phyloP scores from a whole-genome alignment of 2,888 invertebrate species.

The Phorcus lineatus region DNA sequence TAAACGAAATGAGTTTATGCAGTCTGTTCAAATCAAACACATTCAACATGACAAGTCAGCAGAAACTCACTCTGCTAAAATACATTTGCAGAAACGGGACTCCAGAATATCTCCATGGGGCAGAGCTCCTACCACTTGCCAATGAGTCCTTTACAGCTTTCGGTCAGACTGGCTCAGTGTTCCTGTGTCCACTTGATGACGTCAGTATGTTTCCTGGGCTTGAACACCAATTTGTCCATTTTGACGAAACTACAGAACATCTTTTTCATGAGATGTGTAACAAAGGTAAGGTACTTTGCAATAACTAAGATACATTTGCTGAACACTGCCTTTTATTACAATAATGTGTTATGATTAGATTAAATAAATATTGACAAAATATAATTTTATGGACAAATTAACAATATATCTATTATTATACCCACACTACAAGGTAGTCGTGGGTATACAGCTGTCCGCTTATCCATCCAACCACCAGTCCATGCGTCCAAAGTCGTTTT shows the following conservation, averaged over 20 bases:
- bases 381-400: no score
- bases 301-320: not conserved
- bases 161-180: not conserved
- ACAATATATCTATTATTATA: no score
- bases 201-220: conserved; percentile 20
- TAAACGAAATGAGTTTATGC: not conserved
- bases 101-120: not conserved
- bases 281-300: not conserved
- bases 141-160: conserved; percentile 12
- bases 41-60: not conserved
- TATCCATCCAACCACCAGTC: not conserved
- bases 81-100: not conserved
- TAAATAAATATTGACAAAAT: no score
- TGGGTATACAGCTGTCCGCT: no score
- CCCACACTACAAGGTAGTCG: no score
- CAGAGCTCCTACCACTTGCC: conserved; percentile 16
- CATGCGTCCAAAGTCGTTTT: no score
- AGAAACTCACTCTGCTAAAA: not conserved
- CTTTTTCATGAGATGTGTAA: not conserved
- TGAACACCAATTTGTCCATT: not conserved
- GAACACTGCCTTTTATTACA: not conserved
- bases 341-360: not conserved
- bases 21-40: not conserved
- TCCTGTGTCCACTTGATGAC: not conserved
- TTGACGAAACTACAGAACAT: not conserved